These are phyloP conservation scores for Choloepus hoffmanni DNA, from an alignment of 2,113 vertebrate species.

Conservation along the genomic window DNA sequence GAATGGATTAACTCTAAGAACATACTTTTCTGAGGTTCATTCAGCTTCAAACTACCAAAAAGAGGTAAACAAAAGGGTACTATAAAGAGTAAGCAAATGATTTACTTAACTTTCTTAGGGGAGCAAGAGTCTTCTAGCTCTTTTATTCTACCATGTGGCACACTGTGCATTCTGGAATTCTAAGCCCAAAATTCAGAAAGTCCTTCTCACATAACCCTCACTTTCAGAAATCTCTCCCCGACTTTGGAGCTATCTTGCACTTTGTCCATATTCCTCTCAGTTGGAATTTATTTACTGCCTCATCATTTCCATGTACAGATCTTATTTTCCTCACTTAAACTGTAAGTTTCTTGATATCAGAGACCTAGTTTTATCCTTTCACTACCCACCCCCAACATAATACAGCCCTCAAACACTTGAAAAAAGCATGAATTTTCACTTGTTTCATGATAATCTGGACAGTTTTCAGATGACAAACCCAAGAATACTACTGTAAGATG, in stretches of 20 bases:
- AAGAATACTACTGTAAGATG: not conserved
- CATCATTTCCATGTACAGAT: not conserved
- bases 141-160: not conserved
- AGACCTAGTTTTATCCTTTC: not conserved
- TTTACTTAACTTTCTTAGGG: constrained; percentile 19
- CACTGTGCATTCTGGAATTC: constrained; percentile 10
- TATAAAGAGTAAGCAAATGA: not conserved
- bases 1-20: too few species aligned
- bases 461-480: not conserved
- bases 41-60: not conserved
- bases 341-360: not conserved
- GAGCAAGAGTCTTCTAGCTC: not conserved
- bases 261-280: not conserved
- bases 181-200: constrained; percentile 3
- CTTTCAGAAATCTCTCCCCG: not conserved
- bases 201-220: not conserved
- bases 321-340: not conserved
- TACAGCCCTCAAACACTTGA: not conserved
- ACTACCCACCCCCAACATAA: not conserved
- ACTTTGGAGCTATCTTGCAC: not conserved
- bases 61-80: not conserved
- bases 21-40: too few species aligned
- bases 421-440: constrained; percentile 1
- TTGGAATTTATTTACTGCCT: not conserved
- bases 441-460: constrained; percentile 20